A percentile compares a stretch with the other conserved stretches of the same genome.
Conservation (phyloP, 2,888 invertebrate species). For the Pammene fasciana region DNA sequence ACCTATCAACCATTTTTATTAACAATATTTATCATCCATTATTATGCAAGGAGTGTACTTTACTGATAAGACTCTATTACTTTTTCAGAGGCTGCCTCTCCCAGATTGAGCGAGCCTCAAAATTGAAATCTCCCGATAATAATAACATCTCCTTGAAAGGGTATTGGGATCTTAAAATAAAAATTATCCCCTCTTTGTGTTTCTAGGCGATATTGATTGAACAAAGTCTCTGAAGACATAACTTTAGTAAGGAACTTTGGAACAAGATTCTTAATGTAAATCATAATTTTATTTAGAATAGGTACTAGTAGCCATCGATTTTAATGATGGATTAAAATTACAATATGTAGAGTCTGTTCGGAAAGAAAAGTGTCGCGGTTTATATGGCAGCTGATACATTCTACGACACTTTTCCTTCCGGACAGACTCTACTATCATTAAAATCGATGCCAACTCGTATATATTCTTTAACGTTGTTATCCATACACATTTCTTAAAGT, state of each 20-base stretch:
- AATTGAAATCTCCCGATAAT: constrained; percentile 37
- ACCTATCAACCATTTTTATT: constrained; percentile 56
- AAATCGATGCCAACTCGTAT: too few relatives aligned
- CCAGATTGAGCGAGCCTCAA: constrained; percentile 39
- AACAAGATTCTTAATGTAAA: neutral
- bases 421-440: too few relatives aligned
- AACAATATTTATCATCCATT: constrained; percentile 63
- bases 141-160: constrained; percentile 36
- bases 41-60: constrained; percentile 58
- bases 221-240: neutral
- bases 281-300: neutral
- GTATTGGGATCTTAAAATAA: constrained; percentile 16
- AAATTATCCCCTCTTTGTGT: constrained; percentile 23
- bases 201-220: constrained; percentile 20
- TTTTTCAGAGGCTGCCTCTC: constrained; percentile 41
- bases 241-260: constrained; percentile 3
- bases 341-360: too few relatives aligned
- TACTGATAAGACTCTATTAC: constrained; percentile 54
- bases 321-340: too few relatives aligned
- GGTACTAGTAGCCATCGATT: too few relatives aligned
- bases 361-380: too few relatives aligned
- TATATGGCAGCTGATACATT: too few relatives aligned
- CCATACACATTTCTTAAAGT: too few relatives aligned
- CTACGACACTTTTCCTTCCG: too few relatives aligned
- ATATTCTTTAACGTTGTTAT: too few relatives aligned